Percentiles rank a stretch among this genome's conserved stretches.
These are phyloP conservation scores for Thalassarche chlororhynchos DNA, from an alignment of 2,113 vertebrate genomes.

Conservation along the genomic window DNA sequence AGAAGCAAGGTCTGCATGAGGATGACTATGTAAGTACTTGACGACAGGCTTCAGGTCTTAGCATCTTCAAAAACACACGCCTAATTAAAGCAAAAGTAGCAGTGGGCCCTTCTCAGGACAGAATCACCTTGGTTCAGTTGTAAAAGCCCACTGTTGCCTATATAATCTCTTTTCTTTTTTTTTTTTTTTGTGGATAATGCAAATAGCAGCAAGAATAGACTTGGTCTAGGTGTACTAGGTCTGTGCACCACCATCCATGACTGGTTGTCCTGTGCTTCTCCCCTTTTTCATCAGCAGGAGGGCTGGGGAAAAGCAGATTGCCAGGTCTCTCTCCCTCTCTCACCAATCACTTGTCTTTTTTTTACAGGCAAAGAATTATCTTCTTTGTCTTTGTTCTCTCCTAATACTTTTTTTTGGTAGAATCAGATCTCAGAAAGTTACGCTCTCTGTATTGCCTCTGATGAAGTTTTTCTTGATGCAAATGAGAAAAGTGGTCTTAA, in stretches of 20 bases:
- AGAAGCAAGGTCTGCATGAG: constrained; percentile 82
- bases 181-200: not conserved
- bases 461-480: not conserved
- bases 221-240: not conserved
- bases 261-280: not conserved
- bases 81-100: constrained; percentile 52
- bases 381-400: not conserved
- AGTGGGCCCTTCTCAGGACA: not conserved
- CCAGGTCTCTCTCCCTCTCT: not conserved
- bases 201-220: not conserved
- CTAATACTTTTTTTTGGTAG: not conserved
- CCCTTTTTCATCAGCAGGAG: not conserved
- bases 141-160: not conserved
- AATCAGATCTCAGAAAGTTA: not conserved
- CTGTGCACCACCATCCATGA: not conserved
- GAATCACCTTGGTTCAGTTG: not conserved
- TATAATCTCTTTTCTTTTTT: not conserved
- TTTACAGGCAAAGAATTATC: not conserved
- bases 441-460: not conserved
- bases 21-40: constrained; percentile 89
- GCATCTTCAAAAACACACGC: constrained; percentile 26
- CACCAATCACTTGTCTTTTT: not conserved
- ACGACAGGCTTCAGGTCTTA: not conserved
- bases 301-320: not conserved
- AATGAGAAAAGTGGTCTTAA: not conserved